Base-by-base conservation (phyloP, 2,888 invertebrate species). In the Leptopilina myrica region DNA sequence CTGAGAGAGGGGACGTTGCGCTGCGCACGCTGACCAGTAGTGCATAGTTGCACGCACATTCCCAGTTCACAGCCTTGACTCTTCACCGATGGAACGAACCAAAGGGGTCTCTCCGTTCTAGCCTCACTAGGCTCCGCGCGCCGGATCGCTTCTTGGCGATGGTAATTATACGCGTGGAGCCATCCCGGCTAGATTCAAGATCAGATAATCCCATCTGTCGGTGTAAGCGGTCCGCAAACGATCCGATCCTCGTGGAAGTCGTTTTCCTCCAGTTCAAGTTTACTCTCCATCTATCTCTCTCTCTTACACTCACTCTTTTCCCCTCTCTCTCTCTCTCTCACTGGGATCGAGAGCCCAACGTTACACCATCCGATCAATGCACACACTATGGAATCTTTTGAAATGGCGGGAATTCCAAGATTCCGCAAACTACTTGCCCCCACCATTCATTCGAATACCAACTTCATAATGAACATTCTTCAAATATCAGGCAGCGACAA, bases 31-130 rank as follows among this genome's bases (percentile, higher is more conserved):
- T 84, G 81, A 64, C 69, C 83, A 78, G 84, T 79, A 84, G 82
- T 89, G 90, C 89, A 90, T 90, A 90, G 90, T 88, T 90, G 90
- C 90, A 90, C 90, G 90, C 90, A 90, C 90, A 89, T 89, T 89
- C 89, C 86, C 87, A 87, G 90, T 90, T 89, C 88, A 88, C 87
- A 90, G 88, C 90, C 90, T 90, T 89, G 89, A 90, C 88, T 90
- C 87, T 77, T 79, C 20, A 64, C 62, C 64, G 64, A 76, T 78
- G 78, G 79, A 76, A 79, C 78, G 78, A 82, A 77, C 83, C 79
- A 75, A 76, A 49, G 49, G 64, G 64, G 75, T 78, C 83, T 85
- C 46, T 49, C 49, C 75, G 79, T 75, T 67, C 81, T 79, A 80
- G 80, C 78, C 78, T 49, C 77, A 75, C 81, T 82, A 78, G 78